Evolutionary conservation across 2,888 invertebrate genomes (phyloP).

Genomic region (Callosobruchus maculatus): DNA sequence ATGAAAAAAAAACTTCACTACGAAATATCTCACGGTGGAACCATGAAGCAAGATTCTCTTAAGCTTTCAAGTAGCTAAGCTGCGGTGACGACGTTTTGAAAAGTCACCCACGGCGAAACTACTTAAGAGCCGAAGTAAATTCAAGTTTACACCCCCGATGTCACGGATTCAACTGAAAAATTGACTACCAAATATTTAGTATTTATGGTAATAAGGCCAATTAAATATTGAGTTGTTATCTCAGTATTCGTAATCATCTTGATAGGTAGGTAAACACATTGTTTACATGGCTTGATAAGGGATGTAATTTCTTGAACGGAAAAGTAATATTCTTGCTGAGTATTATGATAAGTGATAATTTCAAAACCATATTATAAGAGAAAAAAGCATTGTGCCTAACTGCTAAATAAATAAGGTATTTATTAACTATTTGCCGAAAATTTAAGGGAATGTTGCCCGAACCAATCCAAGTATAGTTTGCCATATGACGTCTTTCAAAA

Average conservation of each 20-base stretch:
- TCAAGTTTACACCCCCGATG: background rate
- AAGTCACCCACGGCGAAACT: slow-evolving; percentile 57
- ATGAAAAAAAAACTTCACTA: too few species aligned
- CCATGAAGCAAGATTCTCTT: background rate
- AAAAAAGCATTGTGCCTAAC: too few species aligned
- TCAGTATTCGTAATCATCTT: background rate
- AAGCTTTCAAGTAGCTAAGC: slow-evolving; percentile 32
- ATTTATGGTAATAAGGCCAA: background rate
- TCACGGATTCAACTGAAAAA: background rate
- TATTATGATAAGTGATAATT: too few species aligned
- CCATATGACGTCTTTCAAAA: too few species aligned
- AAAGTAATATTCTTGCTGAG: background rate
- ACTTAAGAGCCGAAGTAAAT: slow-evolving; percentile 47
- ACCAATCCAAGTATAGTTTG: too few species aligned
- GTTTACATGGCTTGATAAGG: background rate
- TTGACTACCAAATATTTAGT: background rate
- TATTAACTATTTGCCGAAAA: too few species aligned
- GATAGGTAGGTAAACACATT: background rate
- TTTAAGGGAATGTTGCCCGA: too few species aligned
- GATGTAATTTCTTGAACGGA: background rate
- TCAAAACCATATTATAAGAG: too few species aligned
- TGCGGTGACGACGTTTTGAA: slow-evolving; percentile 31
- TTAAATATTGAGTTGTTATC: background rate
- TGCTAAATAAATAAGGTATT: too few species aligned
- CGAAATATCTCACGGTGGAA: background rate